Percentiles rank a stretch among this genome's conserved stretches.
phyloP scores from a whole-genome alignment of 2,797 vertebrate genomes.

The Ciconia nigra region DNA sequence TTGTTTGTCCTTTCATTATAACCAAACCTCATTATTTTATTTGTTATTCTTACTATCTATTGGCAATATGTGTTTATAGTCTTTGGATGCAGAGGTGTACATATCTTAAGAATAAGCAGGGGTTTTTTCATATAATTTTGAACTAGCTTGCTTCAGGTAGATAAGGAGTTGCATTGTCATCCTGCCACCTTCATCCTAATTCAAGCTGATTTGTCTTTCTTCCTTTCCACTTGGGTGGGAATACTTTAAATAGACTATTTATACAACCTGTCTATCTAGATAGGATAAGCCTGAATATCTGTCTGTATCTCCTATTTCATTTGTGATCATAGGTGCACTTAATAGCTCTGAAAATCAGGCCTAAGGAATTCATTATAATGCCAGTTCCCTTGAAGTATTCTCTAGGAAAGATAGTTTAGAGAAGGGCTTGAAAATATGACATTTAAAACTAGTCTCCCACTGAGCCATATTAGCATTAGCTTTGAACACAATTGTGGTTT shows the following conservation, averaged over 20 bases:
- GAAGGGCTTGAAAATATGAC: constrained; percentile 44
- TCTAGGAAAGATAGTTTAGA: constrained; percentile 31
- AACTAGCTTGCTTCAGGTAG: not conserved
- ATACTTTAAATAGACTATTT: constrained; percentile 33
- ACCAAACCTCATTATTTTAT: not conserved
- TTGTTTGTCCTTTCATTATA: not conserved
- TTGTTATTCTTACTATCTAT: not conserved
- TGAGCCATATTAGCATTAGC: constrained; percentile 58
- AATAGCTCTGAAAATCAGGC: constrained; percentile 51
- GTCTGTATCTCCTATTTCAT: constrained; percentile 13
- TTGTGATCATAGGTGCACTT: constrained; percentile 32
- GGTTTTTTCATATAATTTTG: not conserved
- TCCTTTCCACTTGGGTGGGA: not conserved
- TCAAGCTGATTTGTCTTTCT: not conserved
- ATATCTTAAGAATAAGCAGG: not conserved
- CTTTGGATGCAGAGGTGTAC: not conserved
- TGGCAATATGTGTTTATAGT: not conserved
- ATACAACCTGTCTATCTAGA: constrained; percentile 14
- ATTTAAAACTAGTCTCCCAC: constrained; percentile 51
- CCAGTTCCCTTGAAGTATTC: constrained; percentile 47
- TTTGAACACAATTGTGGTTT: constrained; percentile 58
- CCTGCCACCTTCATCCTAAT: not conserved
- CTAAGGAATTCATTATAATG: constrained; percentile 39
- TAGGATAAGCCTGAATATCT: not conserved
- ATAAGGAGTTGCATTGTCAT: not conserved